Percentiles rank a stretch among this genome's conserved stretches.
These are phyloP conservation scores for Picus viridis DNA, from an alignment of 2,797 vertebrate genomes.

Conservation along the genomic window DNA sequence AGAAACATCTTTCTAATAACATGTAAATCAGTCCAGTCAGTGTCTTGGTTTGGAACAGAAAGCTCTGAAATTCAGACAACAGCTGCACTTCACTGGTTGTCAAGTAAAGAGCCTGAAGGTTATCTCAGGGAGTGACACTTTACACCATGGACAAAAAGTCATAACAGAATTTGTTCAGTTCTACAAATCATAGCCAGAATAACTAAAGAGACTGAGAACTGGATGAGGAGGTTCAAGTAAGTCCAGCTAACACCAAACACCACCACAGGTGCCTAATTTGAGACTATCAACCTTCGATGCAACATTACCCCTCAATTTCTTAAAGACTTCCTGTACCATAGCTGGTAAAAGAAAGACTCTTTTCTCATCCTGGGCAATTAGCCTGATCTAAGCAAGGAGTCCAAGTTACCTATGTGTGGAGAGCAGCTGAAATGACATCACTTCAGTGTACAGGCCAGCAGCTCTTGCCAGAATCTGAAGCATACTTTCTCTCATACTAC, in stretches of 20 bases:
- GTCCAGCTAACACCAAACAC: neutral
- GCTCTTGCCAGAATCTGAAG: neutral
- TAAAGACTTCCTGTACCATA: neutral
- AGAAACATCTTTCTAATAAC: neutral
- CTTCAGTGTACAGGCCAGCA: neutral
- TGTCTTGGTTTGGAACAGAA: neutral
- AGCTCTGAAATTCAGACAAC: neutral
- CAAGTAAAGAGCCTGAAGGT: neutral
- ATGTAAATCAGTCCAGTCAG: neutral
- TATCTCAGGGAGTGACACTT: neutral
- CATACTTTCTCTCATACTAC: neutral
- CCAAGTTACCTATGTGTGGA: neutral
- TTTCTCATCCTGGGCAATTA: neutral
- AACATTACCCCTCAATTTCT: neutral
- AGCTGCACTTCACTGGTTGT: neutral
- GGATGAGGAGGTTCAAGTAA: neutral
- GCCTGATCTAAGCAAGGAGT: neutral
- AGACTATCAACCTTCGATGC: neutral
- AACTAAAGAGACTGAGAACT: neutral
- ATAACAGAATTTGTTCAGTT: neutral
- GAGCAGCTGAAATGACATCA: neutral
- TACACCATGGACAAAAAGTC: neutral
- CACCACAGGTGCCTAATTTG: neutral
- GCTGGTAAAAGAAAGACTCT: neutral
- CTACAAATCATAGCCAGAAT: neutral